These are phyloP conservation scores for Sialis fuliginosa DNA, from an alignment of 2,888 invertebrate species.

Conservation along the genomic window DNA sequence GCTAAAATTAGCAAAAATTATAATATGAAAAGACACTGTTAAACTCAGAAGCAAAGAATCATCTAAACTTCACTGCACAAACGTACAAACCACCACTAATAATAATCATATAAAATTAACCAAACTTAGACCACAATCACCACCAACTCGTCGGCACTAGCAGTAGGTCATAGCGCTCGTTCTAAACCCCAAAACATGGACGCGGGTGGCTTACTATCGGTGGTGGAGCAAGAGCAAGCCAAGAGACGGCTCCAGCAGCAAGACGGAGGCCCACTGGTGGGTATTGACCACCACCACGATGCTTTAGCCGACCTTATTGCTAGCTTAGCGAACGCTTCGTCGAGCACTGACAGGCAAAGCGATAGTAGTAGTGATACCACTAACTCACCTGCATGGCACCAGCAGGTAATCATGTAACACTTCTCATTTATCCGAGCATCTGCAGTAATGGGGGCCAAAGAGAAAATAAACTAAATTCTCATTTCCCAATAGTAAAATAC, in stretches of 20 bases:
- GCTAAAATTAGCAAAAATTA: too few relatives aligned
- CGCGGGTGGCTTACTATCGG: conserved; percentile 16
- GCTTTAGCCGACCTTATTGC: conserved; percentile 27
- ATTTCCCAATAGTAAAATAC: too few relatives aligned
- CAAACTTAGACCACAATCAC: too few relatives aligned
- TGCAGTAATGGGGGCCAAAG: too few relatives aligned
- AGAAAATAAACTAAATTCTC: too few relatives aligned
- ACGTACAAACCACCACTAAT: too few relatives aligned
- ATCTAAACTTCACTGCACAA: too few relatives aligned
- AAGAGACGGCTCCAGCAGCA: conserved; percentile 10
- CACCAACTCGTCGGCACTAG: conserved; percentile 10
- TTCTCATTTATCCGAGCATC: conserved; percentile 17
- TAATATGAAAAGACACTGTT: too few relatives aligned
- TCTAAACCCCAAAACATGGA: conserved; percentile 8
- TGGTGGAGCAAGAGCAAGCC: conserved; percentile 18
- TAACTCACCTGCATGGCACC: conserved; percentile 23
- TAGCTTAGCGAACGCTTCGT: conserved; percentile 25
- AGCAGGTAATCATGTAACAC: conserved; percentile 25
- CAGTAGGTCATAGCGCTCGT: conserved; percentile 23
- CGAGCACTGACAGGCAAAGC: conserved; percentile 16
- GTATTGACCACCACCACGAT: conserved; percentile 21
- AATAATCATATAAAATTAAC: too few relatives aligned
- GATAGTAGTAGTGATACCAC: conserved; percentile 23
- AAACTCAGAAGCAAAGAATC: too few relatives aligned
- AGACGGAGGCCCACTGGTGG: conserved; percentile 19